Base-by-base conservation (phyloP, 2,888 invertebrate genomes). In the Campoletis raptor region DNA sequence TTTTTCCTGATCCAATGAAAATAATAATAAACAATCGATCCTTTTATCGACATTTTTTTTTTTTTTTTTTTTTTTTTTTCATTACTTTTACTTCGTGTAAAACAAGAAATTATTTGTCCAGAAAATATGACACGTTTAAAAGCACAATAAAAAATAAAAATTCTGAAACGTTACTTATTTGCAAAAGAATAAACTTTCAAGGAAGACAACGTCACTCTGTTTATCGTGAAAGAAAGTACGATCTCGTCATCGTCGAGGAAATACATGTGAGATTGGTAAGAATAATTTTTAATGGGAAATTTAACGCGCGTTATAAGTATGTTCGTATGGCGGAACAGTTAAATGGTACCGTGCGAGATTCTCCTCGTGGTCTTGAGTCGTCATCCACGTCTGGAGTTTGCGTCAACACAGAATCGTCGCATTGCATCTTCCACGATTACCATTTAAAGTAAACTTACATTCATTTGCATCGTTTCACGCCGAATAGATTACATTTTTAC, bases 231-330 rank as follows among this genome's bases (percentile, higher is more conserved):
- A 76, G 57, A 76, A 61, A 76, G 73, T 73, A 12, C 69, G n/a
- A 76, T 82, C 81, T 76, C 81, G 81, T 82, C 81, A 67, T 67
- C 42, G 57, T 37, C 21, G 24, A 61, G 69, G 15, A 57, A 70
- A 70, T 73, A 57, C 67, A 81, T n/a, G 37, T 37, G 66, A 67
- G 66, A 74, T 54, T 61, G 67, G n/a, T 52, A 45, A n/a, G 57
- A 76, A 82, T 69, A 69, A 64, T 77, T 76, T 76, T 76, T 36
- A 76, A 45, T 67, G 30, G 40, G 66, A 42, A 40, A 67, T 67
- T 76, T 70, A 61, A 77, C 76, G 57, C 61, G 61, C 61, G 24
- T 45, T 67, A 36, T 36, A 42, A 57, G 57, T 52, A 7, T 82
- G 70, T n/a, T 42, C 37, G 52, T 66, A 48, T n/a, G 40, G 54